Conservation (phyloP, 2,888 invertebrate genomes). For the Eucera pruinosa region DNA sequence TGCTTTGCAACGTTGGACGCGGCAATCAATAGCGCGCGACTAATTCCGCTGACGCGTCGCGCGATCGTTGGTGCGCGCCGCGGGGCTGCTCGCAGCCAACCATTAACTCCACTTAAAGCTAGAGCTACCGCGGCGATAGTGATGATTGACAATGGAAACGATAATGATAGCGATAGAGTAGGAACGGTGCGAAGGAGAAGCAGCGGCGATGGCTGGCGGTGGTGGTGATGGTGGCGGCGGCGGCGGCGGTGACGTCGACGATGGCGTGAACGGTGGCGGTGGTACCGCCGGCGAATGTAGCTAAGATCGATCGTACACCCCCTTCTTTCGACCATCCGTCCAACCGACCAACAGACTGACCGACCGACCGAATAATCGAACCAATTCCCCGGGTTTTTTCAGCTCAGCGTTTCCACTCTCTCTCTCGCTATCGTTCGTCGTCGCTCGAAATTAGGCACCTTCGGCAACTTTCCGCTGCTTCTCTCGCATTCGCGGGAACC, state of each 20-base stretch:
- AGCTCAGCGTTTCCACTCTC: too few species aligned
- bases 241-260: too few species aligned
- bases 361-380: slow-evolving; percentile 30
- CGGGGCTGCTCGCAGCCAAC: background rate
- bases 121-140: background rate
- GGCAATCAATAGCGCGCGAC: background rate
- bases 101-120: too few species aligned
- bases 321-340: slow-evolving; percentile 68
- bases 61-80: background rate
- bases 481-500: too few species aligned
- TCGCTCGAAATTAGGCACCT: background rate
- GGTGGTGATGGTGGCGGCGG: too few species aligned
- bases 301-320: slow-evolving; percentile 77
- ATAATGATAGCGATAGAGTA: background rate
- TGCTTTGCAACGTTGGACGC: background rate
- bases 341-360: slow-evolving; percentile 56
- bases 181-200: background rate
- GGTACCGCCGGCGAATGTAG: slow-evolving; percentile 6
- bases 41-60: background rate
- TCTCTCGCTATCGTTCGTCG: background rate
- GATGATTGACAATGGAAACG: background rate
- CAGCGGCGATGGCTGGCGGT: background rate
- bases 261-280: slow-evolving; percentile 50
- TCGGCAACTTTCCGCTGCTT: background rate
- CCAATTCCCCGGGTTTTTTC: background rate